phyloP scores from a whole-genome alignment of 2,113 vertebrate species.

The Isichthys henryi region DNA sequence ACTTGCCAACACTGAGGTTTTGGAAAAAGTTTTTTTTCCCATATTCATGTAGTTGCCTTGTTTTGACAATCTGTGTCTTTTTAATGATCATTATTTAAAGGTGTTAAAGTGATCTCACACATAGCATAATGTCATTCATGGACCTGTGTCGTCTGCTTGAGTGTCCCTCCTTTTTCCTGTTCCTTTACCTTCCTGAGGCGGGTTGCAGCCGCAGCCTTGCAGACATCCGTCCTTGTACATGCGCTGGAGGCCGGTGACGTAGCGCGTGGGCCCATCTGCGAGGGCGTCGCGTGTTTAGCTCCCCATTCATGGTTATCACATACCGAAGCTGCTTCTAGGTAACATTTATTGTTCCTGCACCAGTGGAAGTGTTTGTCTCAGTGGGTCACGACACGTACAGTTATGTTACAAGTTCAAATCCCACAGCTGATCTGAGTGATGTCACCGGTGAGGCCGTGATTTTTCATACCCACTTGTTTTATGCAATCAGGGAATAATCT shows the following conservation, averaged over 20 bases:
- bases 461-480: not conserved
- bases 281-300: not conserved
- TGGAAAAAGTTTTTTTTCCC: no score
- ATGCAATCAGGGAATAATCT: not conserved
- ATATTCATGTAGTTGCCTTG: no score
- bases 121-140: not conserved
- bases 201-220: not conserved
- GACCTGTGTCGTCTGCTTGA: not conserved
- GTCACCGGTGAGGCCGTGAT: not conserved
- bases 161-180: not conserved
- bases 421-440: not conserved
- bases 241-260: not conserved
- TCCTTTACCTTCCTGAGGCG: not conserved
- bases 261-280: not conserved
- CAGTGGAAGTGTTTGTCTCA: not conserved
- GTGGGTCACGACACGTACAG: not conserved
- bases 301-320: not conserved
- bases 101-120: not conserved
- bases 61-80: no score
- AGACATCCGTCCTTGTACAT: not conserved
- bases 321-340: not conserved
- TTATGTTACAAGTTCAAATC: not conserved
- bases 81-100: not conserved
- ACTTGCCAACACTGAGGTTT: not conserved
- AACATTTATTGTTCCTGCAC: not conserved